These are phyloP conservation scores for Grammomys surdaster DNA, from an alignment of 2,113 vertebrate species.

Conservation along the genomic window DNA sequence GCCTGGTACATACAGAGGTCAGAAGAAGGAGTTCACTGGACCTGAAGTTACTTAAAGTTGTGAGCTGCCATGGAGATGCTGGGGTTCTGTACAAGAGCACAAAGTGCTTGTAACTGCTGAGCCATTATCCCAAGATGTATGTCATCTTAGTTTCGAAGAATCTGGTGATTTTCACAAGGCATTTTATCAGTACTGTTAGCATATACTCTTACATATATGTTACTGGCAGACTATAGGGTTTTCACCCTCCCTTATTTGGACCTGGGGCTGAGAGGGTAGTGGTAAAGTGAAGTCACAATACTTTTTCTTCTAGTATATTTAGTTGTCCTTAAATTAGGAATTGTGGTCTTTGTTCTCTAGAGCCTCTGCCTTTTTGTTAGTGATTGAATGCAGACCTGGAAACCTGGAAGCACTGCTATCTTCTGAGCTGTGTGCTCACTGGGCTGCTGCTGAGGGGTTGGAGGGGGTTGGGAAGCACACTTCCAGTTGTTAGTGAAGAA, in stretches of 20 bases:
- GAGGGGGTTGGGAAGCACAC: neutral
- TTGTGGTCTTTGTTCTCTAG: constrained; percentile 25
- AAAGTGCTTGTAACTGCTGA: neutral
- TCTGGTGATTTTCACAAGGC: constrained; percentile 27
- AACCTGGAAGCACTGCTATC: neutral
- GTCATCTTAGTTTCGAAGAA: neutral
- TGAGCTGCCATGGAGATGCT: neutral
- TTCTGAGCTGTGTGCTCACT: constrained; percentile 9
- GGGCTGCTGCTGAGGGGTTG: neutral
- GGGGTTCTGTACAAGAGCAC: neutral
- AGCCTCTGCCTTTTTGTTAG: neutral
- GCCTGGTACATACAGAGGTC: neutral
- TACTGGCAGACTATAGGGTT: constrained; percentile 8
- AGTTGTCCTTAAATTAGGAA: constrained; percentile 50
- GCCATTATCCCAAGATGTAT: neutral
- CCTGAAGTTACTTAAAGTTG: neutral
- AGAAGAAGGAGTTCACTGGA: neutral
- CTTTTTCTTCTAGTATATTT: constrained; percentile 36
- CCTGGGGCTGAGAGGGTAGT: neutral
- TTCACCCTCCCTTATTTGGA: neutral
- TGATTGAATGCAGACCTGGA: neutral
- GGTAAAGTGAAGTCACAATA: neutral
- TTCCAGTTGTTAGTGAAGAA: constrained; percentile 9
- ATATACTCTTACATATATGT: neutral
- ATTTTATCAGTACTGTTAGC: constrained; percentile 44